Base-by-base conservation (phyloP, 2,797 vertebrate genomes). In the Poecilia wingei region DNA sequence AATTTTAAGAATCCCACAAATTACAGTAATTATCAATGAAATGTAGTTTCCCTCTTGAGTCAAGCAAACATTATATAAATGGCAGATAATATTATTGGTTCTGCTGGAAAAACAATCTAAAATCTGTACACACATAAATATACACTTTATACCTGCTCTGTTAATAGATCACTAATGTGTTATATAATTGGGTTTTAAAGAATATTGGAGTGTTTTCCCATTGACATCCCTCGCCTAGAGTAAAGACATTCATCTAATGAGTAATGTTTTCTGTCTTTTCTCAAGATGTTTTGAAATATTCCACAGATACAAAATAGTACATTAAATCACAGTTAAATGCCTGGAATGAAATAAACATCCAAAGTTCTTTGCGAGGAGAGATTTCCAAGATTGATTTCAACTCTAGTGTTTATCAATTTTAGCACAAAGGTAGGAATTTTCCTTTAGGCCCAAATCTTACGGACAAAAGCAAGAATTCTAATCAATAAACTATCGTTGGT, bases 391-490 rank as follows among this genome's bases (percentile, higher is more conserved):
- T 82, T 49, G 61, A 69, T 46, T 79, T 77, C 71, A 68, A 55
- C 28, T 72, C 45, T 75, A 9, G 46, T 13, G 55, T 82, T n/a
- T 33, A 86, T 90, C 68, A 78, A 80, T 82, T 81, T 72, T 82
- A 82, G 91, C 69, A 59, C n/a, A 80, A 81, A 81, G 76, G 80
- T 87, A 84, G 82, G 72, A 41, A 43, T 46, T 73, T 76, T 87
- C 45, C 73, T 75, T 71, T 72, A 57, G 3, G 66, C 43, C 82
- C 84, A 53, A 79, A 83, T 84, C 77, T 59, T 39, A 57, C 36
- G 49, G 84, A 83, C 84, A 88, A 77, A 88, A 79, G 41, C 69
- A 4, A 6, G 74, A 66, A 83, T 82, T 68, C 64, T 87, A 84
- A 92, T 89, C 78, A 85, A 81, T 87, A 75, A 70, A 76, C 68